These are phyloP conservation scores for Gopherus flavomarginatus DNA, from an alignment of 2,113 vertebrate genomes.

Conservation along the genomic window DNA sequence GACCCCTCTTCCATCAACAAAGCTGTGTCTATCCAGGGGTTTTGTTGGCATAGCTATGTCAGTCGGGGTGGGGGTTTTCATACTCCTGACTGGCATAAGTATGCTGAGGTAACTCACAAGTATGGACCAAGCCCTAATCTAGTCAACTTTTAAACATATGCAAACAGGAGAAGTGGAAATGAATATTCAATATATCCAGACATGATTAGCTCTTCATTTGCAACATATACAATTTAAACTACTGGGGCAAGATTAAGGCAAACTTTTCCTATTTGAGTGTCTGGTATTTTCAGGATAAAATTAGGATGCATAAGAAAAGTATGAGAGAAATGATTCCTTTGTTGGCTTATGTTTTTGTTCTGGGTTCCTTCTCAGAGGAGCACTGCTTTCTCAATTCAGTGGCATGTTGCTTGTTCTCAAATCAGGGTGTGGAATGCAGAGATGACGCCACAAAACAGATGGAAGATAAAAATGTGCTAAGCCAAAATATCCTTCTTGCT, in stretches of 20 bases:
- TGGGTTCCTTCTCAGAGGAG: background rate
- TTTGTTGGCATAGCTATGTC: background rate
- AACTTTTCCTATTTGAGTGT: background rate
- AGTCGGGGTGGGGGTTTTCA: background rate
- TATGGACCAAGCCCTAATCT: background rate
- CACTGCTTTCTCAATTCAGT: background rate
- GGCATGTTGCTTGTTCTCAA: constrained; percentile 23
- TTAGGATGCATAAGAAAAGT: constrained; percentile 19
- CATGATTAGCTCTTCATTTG: background rate
- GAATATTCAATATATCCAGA: background rate
- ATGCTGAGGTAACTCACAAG: background rate
- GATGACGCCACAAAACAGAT: constrained; percentile 32
- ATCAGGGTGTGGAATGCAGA: background rate
- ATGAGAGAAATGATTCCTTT: background rate
- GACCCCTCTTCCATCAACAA: background rate
- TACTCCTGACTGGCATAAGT: background rate
- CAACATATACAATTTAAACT: constrained; percentile 7
- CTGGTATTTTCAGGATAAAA: background rate
- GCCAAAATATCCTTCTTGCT: background rate
- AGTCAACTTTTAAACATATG: background rate
- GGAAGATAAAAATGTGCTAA: constrained; percentile 30
- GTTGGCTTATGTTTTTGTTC: background rate
- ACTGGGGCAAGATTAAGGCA: background rate
- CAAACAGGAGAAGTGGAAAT: background rate
- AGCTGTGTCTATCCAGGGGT: background rate